Evolutionary conservation across 2,888 invertebrate species (phyloP), one percentile per base, ranked within the genome.

Genomic region (Noctua janthe): DNA sequence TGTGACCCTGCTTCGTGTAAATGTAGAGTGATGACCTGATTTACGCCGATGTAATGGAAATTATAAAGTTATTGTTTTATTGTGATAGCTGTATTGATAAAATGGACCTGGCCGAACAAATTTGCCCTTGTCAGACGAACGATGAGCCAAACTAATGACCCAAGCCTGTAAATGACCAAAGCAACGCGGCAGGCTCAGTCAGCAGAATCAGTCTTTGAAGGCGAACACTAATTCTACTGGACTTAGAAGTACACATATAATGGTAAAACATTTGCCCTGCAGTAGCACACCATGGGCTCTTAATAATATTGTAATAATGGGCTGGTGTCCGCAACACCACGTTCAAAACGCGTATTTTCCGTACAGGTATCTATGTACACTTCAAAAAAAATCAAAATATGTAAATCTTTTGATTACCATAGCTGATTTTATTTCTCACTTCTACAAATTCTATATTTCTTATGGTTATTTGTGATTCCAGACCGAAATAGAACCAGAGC

Each of bases 401-500:
- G 5, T 39, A 39, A 10, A 47, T 35, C 10, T 11, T 11, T 39
- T 66, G 20, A 35, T 35, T 35, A 35, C 64, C 29, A 35, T 20
- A 20, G 10, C 35, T 35, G 64, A 35, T 35, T 29, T 7, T 35
- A 17, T 29, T 29, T 62, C 29, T 62, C 62, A 62, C 62, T 29
- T 62, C 7, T 17, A 15, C 6, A 29, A 29, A 62, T 43, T 43
- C n/a, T n/a, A n/a, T 75, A 74, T 43, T 54, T 29, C 15, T 10
- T 51, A 43, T 75, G 29, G 4, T 54, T 29, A 29, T 56, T 6
- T 35, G 69, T 71, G 74, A 84, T 71, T 78, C 35, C 76, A 95
- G 95, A 93, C 92, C 84, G 95, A 94, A 54, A 92, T 94, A 51
- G 94, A 92, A 72, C 86, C 92, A 92, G 92, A 94, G 72, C 90